Conservation (phyloP, 2,888 invertebrate species). For the Lysandra coridon region DNA sequence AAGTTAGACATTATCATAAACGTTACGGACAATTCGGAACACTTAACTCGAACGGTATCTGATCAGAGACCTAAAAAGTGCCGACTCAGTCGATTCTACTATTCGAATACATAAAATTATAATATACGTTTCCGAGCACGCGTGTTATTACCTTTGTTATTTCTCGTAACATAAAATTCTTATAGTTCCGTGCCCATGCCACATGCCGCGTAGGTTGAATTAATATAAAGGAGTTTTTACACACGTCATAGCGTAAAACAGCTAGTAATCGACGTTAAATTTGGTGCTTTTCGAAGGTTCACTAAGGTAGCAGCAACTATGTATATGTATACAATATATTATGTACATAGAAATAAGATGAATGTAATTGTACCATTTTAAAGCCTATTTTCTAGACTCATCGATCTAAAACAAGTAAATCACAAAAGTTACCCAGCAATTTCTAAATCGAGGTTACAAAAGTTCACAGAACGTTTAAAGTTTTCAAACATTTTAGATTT, state of each 20-base stretch:
- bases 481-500: constrained; percentile 15
- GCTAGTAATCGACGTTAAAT: not conserved
- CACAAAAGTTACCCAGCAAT: not conserved
- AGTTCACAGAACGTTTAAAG: constrained; percentile 1
- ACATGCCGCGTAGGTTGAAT: not conserved
- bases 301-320: too few species aligned
- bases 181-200: not conserved
- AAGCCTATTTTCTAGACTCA: not conserved
- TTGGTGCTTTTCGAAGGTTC: not conserved
- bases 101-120: constrained; percentile 9
- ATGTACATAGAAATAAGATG: too few species aligned
- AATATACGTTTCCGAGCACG: constrained; percentile 17
- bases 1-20: constrained; percentile 23
- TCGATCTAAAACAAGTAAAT: not conserved
- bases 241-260: not conserved
- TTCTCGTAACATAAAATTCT: constrained; percentile 9
- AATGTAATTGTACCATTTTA: not conserved
- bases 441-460: constrained; percentile 14
- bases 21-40: constrained; percentile 24
- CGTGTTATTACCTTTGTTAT: not conserved
- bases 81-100: constrained; percentile 25
- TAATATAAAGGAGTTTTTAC: not conserved
- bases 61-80: constrained; percentile 20
- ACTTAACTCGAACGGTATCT: constrained; percentile 23
- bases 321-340: too few species aligned